These are phyloP conservation scores for Pygmarrhopalites habei DNA, from an alignment of 1,140 invertebrate genomes.

Conservation along the genomic window DNA sequence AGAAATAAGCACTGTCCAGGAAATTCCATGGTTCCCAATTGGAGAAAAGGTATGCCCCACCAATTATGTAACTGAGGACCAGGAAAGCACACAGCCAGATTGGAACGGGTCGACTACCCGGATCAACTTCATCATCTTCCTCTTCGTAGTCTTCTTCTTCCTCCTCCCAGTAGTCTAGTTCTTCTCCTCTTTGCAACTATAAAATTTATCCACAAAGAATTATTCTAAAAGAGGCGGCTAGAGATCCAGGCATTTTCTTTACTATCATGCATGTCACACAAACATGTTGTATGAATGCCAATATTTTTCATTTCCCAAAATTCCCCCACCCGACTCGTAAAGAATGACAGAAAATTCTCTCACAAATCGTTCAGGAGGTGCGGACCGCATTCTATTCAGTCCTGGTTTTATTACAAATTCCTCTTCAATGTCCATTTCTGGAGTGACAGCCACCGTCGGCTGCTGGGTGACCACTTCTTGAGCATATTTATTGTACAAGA, in stretches of 20 bases:
- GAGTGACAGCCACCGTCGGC: not conserved
- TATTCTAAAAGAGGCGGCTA: no score
- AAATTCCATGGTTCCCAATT: slow-evolving; percentile 73
- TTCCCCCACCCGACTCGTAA: no score
- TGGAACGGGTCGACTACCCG: slow-evolving; percentile 60
- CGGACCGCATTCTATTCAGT: slow-evolving; percentile 25
- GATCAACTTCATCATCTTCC: slow-evolving; percentile 30
- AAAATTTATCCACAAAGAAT: no score
- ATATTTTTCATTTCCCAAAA: no score
- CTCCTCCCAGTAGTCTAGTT: slow-evolving; percentile 38
- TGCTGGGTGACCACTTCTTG: slow-evolving; percentile 40
- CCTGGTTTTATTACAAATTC: slow-evolving; percentile 3
- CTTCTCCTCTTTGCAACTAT: slow-evolving; percentile 15
- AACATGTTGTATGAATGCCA: no score
- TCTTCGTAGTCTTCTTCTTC: slow-evolving; percentile 35
- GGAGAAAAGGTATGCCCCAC: slow-evolving; percentile 75
- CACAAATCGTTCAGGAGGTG: slow-evolving; percentile 26
- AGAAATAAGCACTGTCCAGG: slow-evolving; percentile 88
- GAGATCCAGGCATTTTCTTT: no score
- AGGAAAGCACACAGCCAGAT: slow-evolving; percentile 80
- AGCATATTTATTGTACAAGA: slow-evolving; percentile 65
- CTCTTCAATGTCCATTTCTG: not conserved
- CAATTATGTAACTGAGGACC: slow-evolving; percentile 80
- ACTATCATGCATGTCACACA: no score
- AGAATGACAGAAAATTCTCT: no score